These are phyloP conservation scores for Chymomyza costata DNA, from an alignment of 1,140 invertebrate species.

Conservation along the genomic window DNA sequence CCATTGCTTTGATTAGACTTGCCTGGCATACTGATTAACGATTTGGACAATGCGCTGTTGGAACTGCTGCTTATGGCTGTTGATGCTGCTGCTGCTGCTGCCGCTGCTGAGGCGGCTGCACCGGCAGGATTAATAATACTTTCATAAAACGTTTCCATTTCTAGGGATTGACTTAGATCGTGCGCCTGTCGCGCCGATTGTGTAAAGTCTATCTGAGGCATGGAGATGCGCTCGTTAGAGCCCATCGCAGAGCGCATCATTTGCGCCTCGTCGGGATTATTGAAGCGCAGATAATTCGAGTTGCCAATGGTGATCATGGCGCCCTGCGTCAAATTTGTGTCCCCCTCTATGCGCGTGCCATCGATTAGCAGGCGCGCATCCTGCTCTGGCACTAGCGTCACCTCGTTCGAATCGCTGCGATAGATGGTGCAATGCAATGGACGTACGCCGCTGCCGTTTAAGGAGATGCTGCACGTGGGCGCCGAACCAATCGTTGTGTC, in stretches of 20 bases:
- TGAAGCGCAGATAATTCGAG: slow-evolving; percentile 92
- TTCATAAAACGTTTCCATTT: slow-evolving; percentile 64
- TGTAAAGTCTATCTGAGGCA: slow-evolving; percentile 77
- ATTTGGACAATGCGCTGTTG: slow-evolving; percentile 36
- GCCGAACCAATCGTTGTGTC: slow-evolving; percentile 84
- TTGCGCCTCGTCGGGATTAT: slow-evolving; percentile 91
- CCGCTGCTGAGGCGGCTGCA: neutral
- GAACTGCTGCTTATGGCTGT: neutral
- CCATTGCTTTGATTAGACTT: too few species aligned
- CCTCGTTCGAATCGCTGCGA: slow-evolving; percentile 82
- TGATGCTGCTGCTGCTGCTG: slow-evolving; percentile 2
- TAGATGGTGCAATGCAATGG: slow-evolving; percentile 87
- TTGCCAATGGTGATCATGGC: slow-evolving; percentile 91
- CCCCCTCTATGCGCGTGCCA: slow-evolving; percentile 44
- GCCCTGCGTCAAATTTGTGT: slow-evolving; percentile 77
- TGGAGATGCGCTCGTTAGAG: slow-evolving; percentile 81
- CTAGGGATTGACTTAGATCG: slow-evolving; percentile 34
- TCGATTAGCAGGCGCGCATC: slow-evolving; percentile 67
- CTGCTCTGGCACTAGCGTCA: slow-evolving; percentile 83
- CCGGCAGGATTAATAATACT: slow-evolving; percentile 38
- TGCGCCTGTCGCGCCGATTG: slow-evolving; percentile 38
- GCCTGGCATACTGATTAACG: slow-evolving; percentile 3
- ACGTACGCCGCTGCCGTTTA: slow-evolving; percentile 88
- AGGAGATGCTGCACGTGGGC: slow-evolving; percentile 84
- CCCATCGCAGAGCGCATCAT: slow-evolving; percentile 80